These are phyloP conservation scores for Pithys albifrons DNA, from an alignment of 2,113 vertebrate species.

Conservation along the genomic window DNA sequence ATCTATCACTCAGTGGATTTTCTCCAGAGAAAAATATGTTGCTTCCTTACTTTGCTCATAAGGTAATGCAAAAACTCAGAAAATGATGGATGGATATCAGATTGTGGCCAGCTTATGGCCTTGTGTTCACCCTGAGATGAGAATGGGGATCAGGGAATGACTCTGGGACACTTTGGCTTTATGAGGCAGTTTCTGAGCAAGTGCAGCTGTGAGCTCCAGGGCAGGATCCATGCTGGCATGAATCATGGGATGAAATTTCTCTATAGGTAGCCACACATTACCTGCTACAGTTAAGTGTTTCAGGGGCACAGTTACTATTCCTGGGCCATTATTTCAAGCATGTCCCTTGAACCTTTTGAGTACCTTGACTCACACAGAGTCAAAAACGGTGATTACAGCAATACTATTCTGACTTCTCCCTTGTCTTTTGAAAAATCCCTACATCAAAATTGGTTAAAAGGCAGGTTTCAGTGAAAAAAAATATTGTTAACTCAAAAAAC, in stretches of 20 bases:
- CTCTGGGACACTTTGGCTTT: background rate
- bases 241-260: background rate
- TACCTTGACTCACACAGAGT: background rate
- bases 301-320: background rate
- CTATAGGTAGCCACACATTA: background rate
- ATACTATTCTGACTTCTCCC: background rate
- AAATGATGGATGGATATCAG: slow-evolving; percentile 22
- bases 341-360: background rate
- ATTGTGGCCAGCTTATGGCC: background rate
- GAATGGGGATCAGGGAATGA: background rate
- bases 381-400: background rate
- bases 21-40: slow-evolving; percentile 43
- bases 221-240: background rate
- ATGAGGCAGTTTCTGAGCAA: background rate
- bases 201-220: background rate
- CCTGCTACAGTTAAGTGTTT: background rate
- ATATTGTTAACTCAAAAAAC: background rate
- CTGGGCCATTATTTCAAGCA: background rate
- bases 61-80: background rate
- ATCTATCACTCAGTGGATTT: slow-evolving; percentile 57
- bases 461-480: background rate
- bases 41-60: slow-evolving; percentile 23
- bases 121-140: background rate
- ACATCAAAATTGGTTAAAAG: background rate
- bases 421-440: background rate